Percentiles rank a stretch among this genome's conserved stretches.
Conservation (phyloP, 2,113 vertebrate species). For the Hemiprocne comata region DNA sequence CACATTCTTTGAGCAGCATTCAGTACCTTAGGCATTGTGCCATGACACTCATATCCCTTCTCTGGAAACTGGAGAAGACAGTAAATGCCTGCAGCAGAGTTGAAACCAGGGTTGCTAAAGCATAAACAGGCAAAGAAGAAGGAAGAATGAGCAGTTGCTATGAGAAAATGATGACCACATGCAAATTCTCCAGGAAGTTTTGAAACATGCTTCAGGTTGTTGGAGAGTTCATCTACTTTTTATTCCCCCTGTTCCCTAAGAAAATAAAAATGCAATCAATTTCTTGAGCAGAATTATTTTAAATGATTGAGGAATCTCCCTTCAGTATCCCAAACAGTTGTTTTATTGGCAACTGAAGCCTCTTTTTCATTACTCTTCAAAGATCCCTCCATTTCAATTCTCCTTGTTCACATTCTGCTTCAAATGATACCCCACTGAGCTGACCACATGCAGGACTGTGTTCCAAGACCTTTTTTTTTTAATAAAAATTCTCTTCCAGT, state of each 20-base stretch:
- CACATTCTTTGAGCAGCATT: neutral
- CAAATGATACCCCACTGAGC: slow-evolving; percentile 69
- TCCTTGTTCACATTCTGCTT: slow-evolving; percentile 76
- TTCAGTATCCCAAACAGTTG: slow-evolving; percentile 56
- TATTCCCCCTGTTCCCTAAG: neutral
- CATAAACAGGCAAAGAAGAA: neutral
- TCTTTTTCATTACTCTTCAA: slow-evolving; percentile 68
- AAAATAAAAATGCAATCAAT: slow-evolving; percentile 9
- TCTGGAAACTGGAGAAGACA: neutral
- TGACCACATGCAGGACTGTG: slow-evolving; percentile 70
- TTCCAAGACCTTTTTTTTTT: slow-evolving; percentile 73
- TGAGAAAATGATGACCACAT: neutral
- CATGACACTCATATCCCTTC: neutral
- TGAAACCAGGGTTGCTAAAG: neutral
- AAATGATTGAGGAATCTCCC: slow-evolving; percentile 27
- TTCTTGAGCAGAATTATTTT: slow-evolving; percentile 24
- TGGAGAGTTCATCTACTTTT: slow-evolving; percentile 9
- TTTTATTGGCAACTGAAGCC: slow-evolving; percentile 57
- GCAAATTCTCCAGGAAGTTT: neutral
- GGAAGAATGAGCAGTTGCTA: neutral
- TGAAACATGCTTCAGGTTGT: neutral
- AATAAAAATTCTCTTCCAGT: slow-evolving; percentile 71
- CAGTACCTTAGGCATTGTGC: neutral
- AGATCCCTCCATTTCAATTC: slow-evolving; percentile 68
- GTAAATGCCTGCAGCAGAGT: neutral